These are phyloP conservation scores for Biston stratarius DNA, from an alignment of 2,888 invertebrate genomes.

Conservation along the genomic window DNA sequence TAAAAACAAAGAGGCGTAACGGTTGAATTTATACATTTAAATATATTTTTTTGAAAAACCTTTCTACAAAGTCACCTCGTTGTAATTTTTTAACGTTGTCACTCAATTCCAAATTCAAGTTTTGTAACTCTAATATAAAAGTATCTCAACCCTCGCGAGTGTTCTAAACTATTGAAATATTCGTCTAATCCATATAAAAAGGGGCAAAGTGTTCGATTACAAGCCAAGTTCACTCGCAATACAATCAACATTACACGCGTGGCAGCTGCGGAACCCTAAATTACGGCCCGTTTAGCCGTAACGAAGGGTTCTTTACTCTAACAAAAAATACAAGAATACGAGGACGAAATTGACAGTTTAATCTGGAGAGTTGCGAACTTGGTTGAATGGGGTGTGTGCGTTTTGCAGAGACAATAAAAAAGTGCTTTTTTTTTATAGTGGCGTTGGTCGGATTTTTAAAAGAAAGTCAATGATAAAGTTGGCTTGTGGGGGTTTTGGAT, in stretches of 20 bases:
- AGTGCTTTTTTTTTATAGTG: constrained; percentile 19
- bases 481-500: too few relatives aligned
- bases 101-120: neutral
- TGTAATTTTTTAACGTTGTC: neutral
- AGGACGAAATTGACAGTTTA: constrained; percentile 79
- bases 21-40: neutral
- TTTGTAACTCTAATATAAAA: constrained; percentile 22
- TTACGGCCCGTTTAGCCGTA: constrained; percentile 74
- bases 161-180: constrained; percentile 45
- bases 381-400: constrained; percentile 55
- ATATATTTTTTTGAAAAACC: neutral
- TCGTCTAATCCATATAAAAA: constrained; percentile 64
- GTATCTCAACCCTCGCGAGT: constrained; percentile 13
- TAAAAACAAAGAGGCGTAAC: constrained; percentile 51
- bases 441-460: constrained; percentile 19
- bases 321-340: constrained; percentile 61
- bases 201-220: constrained; percentile 72
- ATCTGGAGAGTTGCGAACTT: constrained; percentile 68
- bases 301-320: constrained; percentile 70
- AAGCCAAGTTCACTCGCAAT: constrained; percentile 64
- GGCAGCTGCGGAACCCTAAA: constrained; percentile 82
- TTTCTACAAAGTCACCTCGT: constrained; percentile 2
- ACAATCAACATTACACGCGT: constrained; percentile 82
- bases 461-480: neutral
- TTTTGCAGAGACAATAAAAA: constrained; percentile 47